Evolutionary conservation across 2,113 vertebrate genomes (phyloP), one percentile per base, ranked within the genome.

Genomic region (Jaculus jaculus): DNA sequence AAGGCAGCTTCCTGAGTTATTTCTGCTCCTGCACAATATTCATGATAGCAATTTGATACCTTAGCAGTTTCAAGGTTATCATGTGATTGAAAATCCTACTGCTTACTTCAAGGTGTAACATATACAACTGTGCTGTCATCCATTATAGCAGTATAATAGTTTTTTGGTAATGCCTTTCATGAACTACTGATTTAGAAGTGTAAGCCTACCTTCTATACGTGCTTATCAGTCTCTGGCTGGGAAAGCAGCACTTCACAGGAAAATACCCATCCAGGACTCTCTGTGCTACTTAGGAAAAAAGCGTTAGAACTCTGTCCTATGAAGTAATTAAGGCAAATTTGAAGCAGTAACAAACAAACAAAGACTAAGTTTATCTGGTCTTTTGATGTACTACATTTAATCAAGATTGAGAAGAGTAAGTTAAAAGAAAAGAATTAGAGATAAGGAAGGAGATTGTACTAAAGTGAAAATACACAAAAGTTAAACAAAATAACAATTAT

Each of bases 41-140:
- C 98, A 98, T 98, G 98, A 98, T 98, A 98, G 98, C 98, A 98
- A 98, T 98, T 98, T 98, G 98, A 98, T 98, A 98, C 97, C 97
- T 97, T 98, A 98, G 98, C 96, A 98, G 97, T 98, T 98, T 98
- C 98, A 98, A 98, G 98, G 98, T 98, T 98, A 98, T 98, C 98
- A 97, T 97, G 98, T 98, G 98, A 98, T 98, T 98, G 98, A 98
- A 98, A 98, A 98, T 98, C 97, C 97, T 97, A 95, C 97, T 97
- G 97, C 98, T 98, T 98, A 97, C 97, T 98, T 98, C 98, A 98
- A 98, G 98, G 98, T 98, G 97, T 97, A 98, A 98, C 98, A 97
- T 98, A 98, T 97, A 98, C 98, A 97, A 98, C 96, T 92, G 79
- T 92, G 95, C 97, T 97, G 97, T 97, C 98, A 98, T 98, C 98